Base-by-base conservation (phyloP, 2,888 invertebrate genomes). In the Cryptocheilus praepositus region DNA sequence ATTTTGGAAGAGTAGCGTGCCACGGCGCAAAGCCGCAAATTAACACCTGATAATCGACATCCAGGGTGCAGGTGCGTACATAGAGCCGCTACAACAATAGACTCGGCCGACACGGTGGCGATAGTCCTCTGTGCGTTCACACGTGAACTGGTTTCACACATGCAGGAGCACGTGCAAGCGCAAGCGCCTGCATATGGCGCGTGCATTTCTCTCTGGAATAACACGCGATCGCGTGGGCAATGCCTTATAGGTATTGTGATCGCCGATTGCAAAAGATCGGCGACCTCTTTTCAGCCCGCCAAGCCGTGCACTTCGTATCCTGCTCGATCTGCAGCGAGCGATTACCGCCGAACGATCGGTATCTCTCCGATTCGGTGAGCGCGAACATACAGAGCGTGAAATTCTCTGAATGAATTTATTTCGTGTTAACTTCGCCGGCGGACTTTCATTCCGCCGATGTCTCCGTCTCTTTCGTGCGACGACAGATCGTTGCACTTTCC, bases 101-200 rank as follows among this genome's bases (percentile, higher is more conserved):
- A 55, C 4, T 16, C 43, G 49, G 19, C 25, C 25, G 45, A 64
- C 61, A 43, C 28, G 16, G 36, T 22, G 36, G 7, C 53, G 51
- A 25, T n/a, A 53, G 52, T 28, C 21, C 58, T 16, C 64, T 46
- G 53, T 44, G 46, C 55, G 63, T 66, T 58, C 69, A 63, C 76
- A 70, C 72, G 74, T 78, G 75, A 77, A 74, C 74, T 67, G 77
- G 71, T 76, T 71, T 78, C 76, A 70, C 75, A 71, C 78, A 68
- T 69, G 71, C 61, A 59, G 61, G 58, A 62, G 63, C 68, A 76
- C 75, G 75, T 78, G 76, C 65, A 70, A 46, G 58, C 51, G n/a
- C n/a, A n/a, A n/a, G n/a, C n/a, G 55, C 64, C 43, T 28, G 28
- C 28, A 28, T 28, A 28, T 28, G 28, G 28, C 53, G 63, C 65